Evolutionary conservation across 2,797 vertebrate genomes (phyloP), one percentile per base, ranked within the genome.

Genomic region (Echiichthys vipera): DNA sequence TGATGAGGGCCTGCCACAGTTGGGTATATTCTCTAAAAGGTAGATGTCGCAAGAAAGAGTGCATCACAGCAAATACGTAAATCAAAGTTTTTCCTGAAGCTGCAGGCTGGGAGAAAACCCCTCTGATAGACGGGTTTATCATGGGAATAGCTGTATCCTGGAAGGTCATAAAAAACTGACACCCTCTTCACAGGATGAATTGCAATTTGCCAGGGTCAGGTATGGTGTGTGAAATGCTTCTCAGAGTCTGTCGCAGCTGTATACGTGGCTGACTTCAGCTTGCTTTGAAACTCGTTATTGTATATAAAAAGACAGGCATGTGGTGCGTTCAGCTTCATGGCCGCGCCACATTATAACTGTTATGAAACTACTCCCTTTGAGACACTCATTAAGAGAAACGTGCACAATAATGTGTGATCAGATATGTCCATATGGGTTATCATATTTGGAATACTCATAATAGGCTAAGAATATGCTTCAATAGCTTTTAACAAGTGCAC

Each of bases 81-180:
- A 89, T 91, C 86, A 74, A 84, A 72, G 67, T 79, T 78, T 57
- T 54, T 76, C 76, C 78, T 82, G 13, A 46, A 59, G 82, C 72
- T 83, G 57, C 58, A 49, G 84, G 85, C 74, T 56, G 37, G 51
- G 67, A 76, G 80, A 80, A 89, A 90, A 78, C 45, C 72, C 57
- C 30, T 76, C 66, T 84, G 86, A 89, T 74, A 73, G 86, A 89
- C 36, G 32, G 84, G 71, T 85, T 89, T 81, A 87, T 90, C 88
- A 86, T 76, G 84, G 90, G 89, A 88, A 85, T 81, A 81, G 83
- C 72, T 85, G 78, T 61, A 74, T 74, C 64, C 71, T 54, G 77
- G 75, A 91, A 90, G 89, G 90, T 91, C 88, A 88, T 83, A 82
- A 82, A 40, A 86, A 86, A 74, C 75, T 77, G 88, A 86, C 89